Percentiles rank a stretch among this genome's conserved stretches.
phyloP scores from a whole-genome alignment of 2,797 vertebrate genomes.

The Galago senegalensis region DNA sequence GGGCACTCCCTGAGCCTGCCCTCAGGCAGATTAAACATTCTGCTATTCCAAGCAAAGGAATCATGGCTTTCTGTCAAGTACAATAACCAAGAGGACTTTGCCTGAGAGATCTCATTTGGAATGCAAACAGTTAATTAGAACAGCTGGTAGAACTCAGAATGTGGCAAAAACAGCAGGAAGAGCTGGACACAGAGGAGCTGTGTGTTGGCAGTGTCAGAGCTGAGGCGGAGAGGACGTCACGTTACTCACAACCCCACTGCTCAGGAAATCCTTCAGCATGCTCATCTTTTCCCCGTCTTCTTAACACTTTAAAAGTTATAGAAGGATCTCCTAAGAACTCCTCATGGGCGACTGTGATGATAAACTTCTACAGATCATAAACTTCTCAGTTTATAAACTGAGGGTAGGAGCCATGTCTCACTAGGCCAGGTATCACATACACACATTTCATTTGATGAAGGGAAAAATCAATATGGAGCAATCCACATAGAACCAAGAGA shows the following conservation, averaged over 20 bases:
- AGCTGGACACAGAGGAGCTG: neutral
- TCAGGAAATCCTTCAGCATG: neutral
- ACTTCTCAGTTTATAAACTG: neutral
- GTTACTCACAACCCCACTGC: neutral
- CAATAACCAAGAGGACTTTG: neutral
- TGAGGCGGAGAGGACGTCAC: neutral
- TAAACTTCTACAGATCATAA: neutral
- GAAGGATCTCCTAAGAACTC: neutral
- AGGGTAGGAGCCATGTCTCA: neutral
- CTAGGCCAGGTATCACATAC: neutral
- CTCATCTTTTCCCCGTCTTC: neutral
- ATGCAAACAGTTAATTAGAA: neutral
- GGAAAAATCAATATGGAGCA: neutral
- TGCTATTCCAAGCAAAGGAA: slow-evolving; percentile 30
- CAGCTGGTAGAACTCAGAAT: neutral
- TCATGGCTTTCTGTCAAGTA: neutral
- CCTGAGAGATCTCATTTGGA: neutral
- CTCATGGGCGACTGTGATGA: neutral
- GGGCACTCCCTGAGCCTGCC: neutral
- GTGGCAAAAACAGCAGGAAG: neutral
- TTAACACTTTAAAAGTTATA: neutral
- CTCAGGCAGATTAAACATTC: neutral
- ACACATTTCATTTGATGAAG: neutral
- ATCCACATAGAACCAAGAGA: neutral
- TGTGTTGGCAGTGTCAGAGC: neutral